Base-by-base conservation (phyloP, 2,888 invertebrate genomes). In the Zhengitettix transpicula region DNA sequence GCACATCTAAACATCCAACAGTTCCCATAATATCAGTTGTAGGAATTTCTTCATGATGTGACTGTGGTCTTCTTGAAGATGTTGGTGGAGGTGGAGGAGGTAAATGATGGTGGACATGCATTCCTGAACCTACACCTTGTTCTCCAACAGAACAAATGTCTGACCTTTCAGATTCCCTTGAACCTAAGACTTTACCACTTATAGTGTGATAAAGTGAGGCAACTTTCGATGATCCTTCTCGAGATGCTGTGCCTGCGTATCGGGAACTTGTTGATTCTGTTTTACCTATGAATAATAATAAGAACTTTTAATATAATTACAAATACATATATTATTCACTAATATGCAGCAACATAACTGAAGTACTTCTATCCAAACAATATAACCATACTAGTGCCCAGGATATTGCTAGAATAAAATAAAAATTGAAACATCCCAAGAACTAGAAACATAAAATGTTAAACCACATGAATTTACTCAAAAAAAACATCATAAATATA, bases 181-280 rank as follows among this genome's bases (percentile, higher is more conserved):
- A 65, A 12, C 67, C 66, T 47, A 66, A 47, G 16, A 66, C 65
- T 55, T 66, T 67, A 14, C 66, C 67, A 62, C 66, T 67, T 52
- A 67, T 64, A 11, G 66, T 65, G 56, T 67, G 67, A 60, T 67
- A 67, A 42, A 67, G 60, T 11, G 67, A 65, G 12, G 66, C 63
- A 7, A 65, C 65, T 58, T 67, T 67, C 11, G 64, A 62, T 42
- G 60, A 53, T 42, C 57, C 47, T 51, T 61, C 63, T 40, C 61
- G 60, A 8, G 58, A 53, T 15, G 62, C 10, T 11, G 59, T 17
- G 12, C 59, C 52, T 12, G 55, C 40, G 28, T 58, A 60, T 14
- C 62, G 56, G 17, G 40, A 16, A 7, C 42, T 40, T n/a, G 58
- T 42, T 8, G 59, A 17, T 12, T 61, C 61, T 14, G 54, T 47